Base-by-base conservation (phyloP, 2,797 vertebrate species). In the Pipistrellus kuhlii region DNA sequence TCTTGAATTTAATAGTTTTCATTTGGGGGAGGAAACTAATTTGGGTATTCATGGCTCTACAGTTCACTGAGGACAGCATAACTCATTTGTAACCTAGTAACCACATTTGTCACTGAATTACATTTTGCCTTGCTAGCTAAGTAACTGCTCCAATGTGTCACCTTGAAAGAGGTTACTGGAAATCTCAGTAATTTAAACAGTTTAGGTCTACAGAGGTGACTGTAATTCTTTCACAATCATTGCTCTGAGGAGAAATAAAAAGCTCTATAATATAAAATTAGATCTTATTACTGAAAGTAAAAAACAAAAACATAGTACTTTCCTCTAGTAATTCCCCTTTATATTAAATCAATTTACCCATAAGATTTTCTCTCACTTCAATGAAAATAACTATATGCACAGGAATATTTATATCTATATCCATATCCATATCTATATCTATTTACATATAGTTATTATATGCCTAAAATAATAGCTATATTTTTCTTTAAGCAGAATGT, bases 21-120 rank as follows among this genome's bases (percentile, higher is more conserved):
- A 87, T 84, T 82, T 76, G 38, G 27, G 18, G 46, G 25, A 94
- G 35, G 12, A 93, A 88, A 83, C 64, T 92, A 87, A 92, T 92
- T 95, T 93, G 59, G n/a, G 20, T 55, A 35, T 53, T 95, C 78
- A 82, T 5, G 80, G 14, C 14, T 64, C 73, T 80, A 20, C 27
- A 83, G 85, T 94, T 95, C 93, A 94, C 55, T 48, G 72, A 92
- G 75, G 88, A 85, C 8, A 88, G 4, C 69, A 72, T 80, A 91
- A 92, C 21, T 95, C 85, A 84, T 94, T 55, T 95, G 93, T 95
- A 95, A 88, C 92, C 73, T 93, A 72, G 92, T 85, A 94, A 97
- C 85, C 51, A 82, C 1, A 1, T 64, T 27, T 95, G 92, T 92
- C 59, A 93, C 71, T 95, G 51, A 88, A 94, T 86, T 93, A 57